Percentiles rank a stretch among this genome's conserved stretches.
Evolutionary conservation across 2,113 vertebrate species (phyloP).

Genomic region (Climacteris rufus): DNA sequence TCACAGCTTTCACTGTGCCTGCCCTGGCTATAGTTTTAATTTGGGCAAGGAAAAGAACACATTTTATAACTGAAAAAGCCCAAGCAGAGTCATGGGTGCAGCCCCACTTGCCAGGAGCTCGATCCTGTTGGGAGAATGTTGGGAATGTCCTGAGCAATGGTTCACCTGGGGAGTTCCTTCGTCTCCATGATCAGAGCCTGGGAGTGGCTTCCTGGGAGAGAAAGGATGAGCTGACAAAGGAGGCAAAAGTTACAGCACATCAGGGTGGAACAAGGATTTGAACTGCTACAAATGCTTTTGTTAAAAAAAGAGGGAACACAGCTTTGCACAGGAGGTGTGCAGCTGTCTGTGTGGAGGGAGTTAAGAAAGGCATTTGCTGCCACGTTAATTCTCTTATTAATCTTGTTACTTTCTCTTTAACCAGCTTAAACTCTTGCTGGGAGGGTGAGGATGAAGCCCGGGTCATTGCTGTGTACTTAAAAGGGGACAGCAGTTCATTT

Average conservation of each 20-base stretch:
- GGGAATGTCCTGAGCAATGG: background rate
- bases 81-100: background rate
- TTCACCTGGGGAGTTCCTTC: background rate
- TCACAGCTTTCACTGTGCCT: background rate
- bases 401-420: slow-evolving; percentile 44
- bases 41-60: background rate
- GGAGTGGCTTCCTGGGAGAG: background rate
- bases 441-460: background rate
- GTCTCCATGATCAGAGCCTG: background rate
- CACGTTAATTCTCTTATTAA: background rate
- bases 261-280: background rate
- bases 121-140: background rate
- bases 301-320: too few species aligned
- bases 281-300: background rate
- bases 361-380: background rate
- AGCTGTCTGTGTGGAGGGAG: background rate
- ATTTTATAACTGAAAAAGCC: background rate
- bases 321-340: background rate
- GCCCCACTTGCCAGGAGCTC: background rate
- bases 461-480: slow-evolving; percentile 2
- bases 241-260: background rate
- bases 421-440: background rate
- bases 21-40: background rate
- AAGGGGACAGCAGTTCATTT: slow-evolving; percentile 4
- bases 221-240: background rate